Conservation (phyloP, 2,888 invertebrate species). For the Xanthorhoe designata region DNA sequence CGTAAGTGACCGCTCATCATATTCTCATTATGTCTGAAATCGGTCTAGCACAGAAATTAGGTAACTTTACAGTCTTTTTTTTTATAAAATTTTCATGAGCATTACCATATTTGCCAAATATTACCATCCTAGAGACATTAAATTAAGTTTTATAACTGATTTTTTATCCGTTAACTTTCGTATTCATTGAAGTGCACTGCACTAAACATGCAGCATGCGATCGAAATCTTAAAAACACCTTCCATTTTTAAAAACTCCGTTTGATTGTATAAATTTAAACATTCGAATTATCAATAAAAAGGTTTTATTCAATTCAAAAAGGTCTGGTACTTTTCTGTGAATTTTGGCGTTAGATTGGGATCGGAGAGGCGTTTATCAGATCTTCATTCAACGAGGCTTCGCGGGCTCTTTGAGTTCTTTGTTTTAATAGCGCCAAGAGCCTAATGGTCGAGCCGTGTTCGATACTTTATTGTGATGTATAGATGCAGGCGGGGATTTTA, state of each 20-base stretch:
- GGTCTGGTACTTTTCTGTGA: conserved; percentile 65
- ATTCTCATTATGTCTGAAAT: conserved; percentile 66
- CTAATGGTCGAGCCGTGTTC: conserved; percentile 32
- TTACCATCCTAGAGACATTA: too few relatives aligned
- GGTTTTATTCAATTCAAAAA: conserved; percentile 36
- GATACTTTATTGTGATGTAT: conserved; percentile 33
- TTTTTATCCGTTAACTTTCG: too few relatives aligned
- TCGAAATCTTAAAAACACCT: conserved; percentile 38
- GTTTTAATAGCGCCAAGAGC: conserved; percentile 32
- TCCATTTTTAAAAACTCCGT: conserved; percentile 36
- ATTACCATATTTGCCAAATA: too few relatives aligned
- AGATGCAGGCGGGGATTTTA: conserved; percentile 21
- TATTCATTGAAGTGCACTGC: too few relatives aligned
- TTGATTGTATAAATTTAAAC: conserved; percentile 8
- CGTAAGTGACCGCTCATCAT: conserved; percentile 71
- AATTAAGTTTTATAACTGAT: too few relatives aligned
- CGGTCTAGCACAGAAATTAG: conserved; percentile 43
- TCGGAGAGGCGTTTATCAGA: conserved; percentile 60
- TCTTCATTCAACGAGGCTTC: conserved; percentile 64
- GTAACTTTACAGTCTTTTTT: conserved; percentile 50
- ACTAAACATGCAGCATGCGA: too few relatives aligned
- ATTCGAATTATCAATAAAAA: conserved; percentile 14
- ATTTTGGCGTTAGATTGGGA: conserved; percentile 81
- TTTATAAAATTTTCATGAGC: neutral
- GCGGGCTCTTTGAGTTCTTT: conserved; percentile 65